phyloP scores from a whole-genome alignment of 1,140 invertebrate species.

The Doryteuthis pealeii region DNA sequence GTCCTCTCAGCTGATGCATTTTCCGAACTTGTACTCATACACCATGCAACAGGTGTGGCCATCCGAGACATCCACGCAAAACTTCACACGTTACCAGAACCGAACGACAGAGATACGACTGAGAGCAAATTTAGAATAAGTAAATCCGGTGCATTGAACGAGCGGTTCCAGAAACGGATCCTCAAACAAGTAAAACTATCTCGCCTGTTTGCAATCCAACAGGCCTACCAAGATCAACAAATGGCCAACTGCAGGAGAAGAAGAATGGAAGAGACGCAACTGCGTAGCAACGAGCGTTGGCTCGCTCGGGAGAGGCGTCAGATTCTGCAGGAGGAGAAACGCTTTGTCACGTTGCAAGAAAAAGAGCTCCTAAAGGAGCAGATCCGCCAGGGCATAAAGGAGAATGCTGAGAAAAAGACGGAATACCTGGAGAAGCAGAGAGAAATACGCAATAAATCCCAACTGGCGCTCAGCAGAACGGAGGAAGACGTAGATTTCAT shows the following conservation, averaged over 20 bases:
- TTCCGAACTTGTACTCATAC: slow-evolving; percentile 49
- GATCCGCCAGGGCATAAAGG: slow-evolving; percentile 43
- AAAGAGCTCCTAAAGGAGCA: slow-evolving; percentile 39
- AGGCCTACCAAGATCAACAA: slow-evolving; percentile 55
- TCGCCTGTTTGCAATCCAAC: slow-evolving; percentile 54
- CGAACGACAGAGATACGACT: background rate
- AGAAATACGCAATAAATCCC: slow-evolving; percentile 23
- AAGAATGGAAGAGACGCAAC: slow-evolving; percentile 51
- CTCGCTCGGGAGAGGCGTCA: slow-evolving; percentile 48
- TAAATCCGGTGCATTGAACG: slow-evolving; percentile 41
- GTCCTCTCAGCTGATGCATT: slow-evolving; percentile 44
- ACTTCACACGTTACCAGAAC: slow-evolving; percentile 32
- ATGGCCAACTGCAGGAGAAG: slow-evolving; percentile 45
- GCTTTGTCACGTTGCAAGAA: slow-evolving; percentile 37
- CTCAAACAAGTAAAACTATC: slow-evolving; percentile 58
- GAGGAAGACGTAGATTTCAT: background rate
- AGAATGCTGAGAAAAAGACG: slow-evolving; percentile 39
- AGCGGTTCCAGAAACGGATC: slow-evolving; percentile 47
- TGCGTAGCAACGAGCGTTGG: slow-evolving; percentile 46
- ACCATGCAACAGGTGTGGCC: slow-evolving; percentile 43
- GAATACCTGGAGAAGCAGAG: slow-evolving; percentile 47
- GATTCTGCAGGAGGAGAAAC: slow-evolving; percentile 48
- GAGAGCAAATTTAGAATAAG: slow-evolving; percentile 17
- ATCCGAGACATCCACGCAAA: slow-evolving; percentile 49
- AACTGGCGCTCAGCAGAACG: background rate